phyloP scores from a whole-genome alignment of 2,797 vertebrate genomes.

The Smutsia temminckii region DNA sequence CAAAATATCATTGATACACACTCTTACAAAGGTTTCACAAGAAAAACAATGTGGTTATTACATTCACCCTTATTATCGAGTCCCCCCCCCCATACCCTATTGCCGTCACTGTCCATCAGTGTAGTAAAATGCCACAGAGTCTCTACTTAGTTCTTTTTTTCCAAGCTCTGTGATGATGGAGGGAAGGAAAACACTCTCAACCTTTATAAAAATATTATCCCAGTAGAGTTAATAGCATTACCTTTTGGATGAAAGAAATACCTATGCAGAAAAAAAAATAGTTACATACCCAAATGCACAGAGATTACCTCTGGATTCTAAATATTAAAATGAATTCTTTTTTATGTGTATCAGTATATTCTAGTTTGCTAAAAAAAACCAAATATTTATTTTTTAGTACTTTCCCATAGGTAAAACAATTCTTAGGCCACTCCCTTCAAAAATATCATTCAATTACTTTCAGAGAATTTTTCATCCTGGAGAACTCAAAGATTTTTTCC shows the following conservation, averaged over 20 bases:
- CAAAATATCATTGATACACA: too few relatives aligned
- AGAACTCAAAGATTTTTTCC: conserved; percentile 23
- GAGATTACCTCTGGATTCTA: not conserved
- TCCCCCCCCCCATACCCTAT: too few relatives aligned
- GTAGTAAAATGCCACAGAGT: too few relatives aligned
- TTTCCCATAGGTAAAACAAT: not conserved
- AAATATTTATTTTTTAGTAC: not conserved
- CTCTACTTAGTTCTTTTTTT: not conserved
- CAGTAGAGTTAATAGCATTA: not conserved
- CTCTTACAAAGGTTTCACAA: too few relatives aligned
- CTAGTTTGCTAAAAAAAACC: not conserved
- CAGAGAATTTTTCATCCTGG: conserved; percentile 34
- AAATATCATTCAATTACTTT: conserved; percentile 43
- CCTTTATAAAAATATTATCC: not conserved
- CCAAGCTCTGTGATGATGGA: too few relatives aligned
- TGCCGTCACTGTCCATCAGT: too few relatives aligned
- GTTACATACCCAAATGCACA: not conserved
- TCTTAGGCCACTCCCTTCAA: not conserved
- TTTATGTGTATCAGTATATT: not conserved
- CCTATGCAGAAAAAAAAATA: not conserved
- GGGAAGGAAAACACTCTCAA: not conserved
- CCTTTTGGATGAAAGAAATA: not conserved
- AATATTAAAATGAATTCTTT: not conserved
- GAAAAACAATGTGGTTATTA: too few relatives aligned
- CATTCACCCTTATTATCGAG: too few relatives aligned